A percentile compares a stretch with the other conserved stretches of the same genome.
phyloP scores from a whole-genome alignment of 2,888 invertebrate species.

The Amphipyra berbera region DNA sequence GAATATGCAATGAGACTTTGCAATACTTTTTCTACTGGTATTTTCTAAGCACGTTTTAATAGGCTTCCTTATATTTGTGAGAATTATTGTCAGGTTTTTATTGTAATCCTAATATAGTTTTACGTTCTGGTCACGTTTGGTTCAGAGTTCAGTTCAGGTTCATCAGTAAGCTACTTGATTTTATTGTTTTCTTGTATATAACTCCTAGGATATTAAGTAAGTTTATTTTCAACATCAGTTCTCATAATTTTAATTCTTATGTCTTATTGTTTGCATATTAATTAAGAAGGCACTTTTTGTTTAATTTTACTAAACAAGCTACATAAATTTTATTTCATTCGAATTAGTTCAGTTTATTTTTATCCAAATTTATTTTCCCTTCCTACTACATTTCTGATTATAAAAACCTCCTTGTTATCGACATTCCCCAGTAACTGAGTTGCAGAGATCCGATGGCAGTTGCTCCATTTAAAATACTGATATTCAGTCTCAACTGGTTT shows the following conservation, averaged over 20 bases:
- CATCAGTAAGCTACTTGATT: too few species aligned
- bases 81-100: conserved; percentile 29
- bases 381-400: too few species aligned
- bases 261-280: conserved; percentile 45
- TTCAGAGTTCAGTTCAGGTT: conserved; percentile 20
- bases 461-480: too few species aligned
- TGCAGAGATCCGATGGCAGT: too few species aligned
- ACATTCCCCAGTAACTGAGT: too few species aligned
- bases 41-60: conserved; percentile 58
- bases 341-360: conserved; percentile 5
- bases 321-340: neutral
- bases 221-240: conserved; percentile 17
- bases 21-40: conserved; percentile 56
- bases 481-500: too few species aligned
- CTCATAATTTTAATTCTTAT: conserved; percentile 31
- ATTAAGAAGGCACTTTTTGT: conserved; percentile 4
- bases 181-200: neutral
- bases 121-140: conserved; percentile 34
- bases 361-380: too few species aligned
- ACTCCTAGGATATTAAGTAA: neutral
- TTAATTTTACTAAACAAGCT: too few species aligned
- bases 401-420: too few species aligned
- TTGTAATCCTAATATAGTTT: conserved; percentile 7
- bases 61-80: conserved; percentile 55
- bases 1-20: conserved; percentile 66